phyloP scores from a whole-genome alignment of 2,888 invertebrate genomes.

The Lydus trimaculatus region DNA sequence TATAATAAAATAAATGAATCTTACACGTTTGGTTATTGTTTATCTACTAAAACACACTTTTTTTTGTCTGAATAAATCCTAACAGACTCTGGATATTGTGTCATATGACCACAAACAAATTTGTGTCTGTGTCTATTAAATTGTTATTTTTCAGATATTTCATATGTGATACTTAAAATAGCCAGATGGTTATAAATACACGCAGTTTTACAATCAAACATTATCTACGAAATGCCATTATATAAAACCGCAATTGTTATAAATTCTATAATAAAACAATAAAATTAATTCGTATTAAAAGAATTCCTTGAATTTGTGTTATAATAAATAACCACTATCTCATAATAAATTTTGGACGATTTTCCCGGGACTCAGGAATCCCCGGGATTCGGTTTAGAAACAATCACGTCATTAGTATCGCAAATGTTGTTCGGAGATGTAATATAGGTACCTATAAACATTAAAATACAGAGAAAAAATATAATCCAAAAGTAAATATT shows the following conservation, averaged over 20 bases:
- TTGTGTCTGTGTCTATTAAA: background rate
- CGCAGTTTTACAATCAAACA: background rate
- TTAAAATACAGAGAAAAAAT: too few species aligned
- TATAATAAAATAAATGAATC: too few species aligned
- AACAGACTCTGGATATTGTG: slow-evolving; percentile 15
- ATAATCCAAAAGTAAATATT: too few species aligned
- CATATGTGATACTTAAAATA: background rate
- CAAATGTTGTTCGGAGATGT: too few species aligned
- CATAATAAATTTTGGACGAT: background rate
- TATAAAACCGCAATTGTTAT: too few species aligned
- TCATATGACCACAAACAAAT: slow-evolving; percentile 20
- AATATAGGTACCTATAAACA: too few species aligned
- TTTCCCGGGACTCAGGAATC: background rate
- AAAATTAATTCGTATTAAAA: background rate
- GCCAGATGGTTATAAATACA: background rate
- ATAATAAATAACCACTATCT: too few species aligned
- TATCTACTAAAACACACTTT: background rate
- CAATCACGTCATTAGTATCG: too few species aligned
- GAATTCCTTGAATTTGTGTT: background rate
- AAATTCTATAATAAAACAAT: background rate
- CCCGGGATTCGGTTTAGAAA: too few species aligned
- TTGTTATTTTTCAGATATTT: background rate
- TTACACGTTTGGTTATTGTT: background rate
- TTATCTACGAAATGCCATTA: background rate
- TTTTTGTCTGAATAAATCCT: slow-evolving; percentile 13